Evolutionary conservation across 2,797 vertebrate species (phyloP).

Genomic region (Melanotaenia nigrans): DNA sequence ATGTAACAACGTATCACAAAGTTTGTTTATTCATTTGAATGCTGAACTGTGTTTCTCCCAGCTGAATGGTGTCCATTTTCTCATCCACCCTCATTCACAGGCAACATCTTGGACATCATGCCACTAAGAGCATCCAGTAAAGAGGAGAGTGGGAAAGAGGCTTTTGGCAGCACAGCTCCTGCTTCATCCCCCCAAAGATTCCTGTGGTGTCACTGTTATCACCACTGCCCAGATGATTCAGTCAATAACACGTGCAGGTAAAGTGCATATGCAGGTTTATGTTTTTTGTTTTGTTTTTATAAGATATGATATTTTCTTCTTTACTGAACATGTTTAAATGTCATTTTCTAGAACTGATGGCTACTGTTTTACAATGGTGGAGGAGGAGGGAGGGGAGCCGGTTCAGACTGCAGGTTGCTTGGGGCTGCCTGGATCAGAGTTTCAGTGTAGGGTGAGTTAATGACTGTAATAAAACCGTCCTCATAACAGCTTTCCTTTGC

Average conservation of each 20-base stretch:
- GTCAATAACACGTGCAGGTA: slow-evolving; percentile 96
- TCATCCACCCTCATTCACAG: slow-evolving; percentile 64
- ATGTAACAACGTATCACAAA: neutral
- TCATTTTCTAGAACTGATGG: slow-evolving; percentile 88
- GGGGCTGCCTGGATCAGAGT: slow-evolving; percentile 91
- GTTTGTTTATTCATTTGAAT: neutral
- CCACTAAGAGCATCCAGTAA: slow-evolving; percentile 89
- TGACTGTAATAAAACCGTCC: neutral
- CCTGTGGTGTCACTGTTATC: slow-evolving; percentile 92
- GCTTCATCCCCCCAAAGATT: slow-evolving; percentile 85
- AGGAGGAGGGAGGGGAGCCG: slow-evolving; percentile 90
- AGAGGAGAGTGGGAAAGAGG: slow-evolving; percentile 86
- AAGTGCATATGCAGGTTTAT: slow-evolving; percentile 4
- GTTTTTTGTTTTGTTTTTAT: neutral
- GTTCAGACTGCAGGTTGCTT: slow-evolving; percentile 93
- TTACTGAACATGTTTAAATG: neutral
- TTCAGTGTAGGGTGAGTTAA: slow-evolving; percentile 92
- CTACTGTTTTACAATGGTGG: slow-evolving; percentile 96
- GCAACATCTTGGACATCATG: slow-evolving; percentile 88
- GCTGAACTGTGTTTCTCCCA: slow-evolving; percentile 2
- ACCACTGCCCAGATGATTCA: slow-evolving; percentile 93
- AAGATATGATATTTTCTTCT: neutral
- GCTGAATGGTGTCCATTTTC: slow-evolving; percentile 30
- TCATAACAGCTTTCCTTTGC: neutral
- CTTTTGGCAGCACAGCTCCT: slow-evolving; percentile 84